phyloP scores from a whole-genome alignment of 2,797 vertebrate species.

The Scomberomorus guttatus region DNA sequence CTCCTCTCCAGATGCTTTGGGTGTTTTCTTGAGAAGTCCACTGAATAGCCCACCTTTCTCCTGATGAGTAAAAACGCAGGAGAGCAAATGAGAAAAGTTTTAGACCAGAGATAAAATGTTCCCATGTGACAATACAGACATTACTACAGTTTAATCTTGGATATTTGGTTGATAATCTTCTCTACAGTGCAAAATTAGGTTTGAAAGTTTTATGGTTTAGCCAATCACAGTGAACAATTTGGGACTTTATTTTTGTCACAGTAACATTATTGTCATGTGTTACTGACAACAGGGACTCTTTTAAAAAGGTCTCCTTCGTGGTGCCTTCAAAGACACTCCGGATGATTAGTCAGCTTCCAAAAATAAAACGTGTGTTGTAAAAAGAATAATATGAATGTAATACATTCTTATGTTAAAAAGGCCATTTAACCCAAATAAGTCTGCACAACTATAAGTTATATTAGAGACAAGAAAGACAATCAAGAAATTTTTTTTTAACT shows the following conservation, averaged over 20 bases:
- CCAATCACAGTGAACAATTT: neutral
- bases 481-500: no score
- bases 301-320: neutral
- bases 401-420: no score
- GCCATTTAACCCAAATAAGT: no score
- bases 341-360: no score
- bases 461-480: no score
- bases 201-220: neutral
- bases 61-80: conserved; percentile 22
- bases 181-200: neutral
- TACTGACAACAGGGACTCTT: no score
- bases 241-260: neutral
- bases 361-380: no score
- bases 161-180: neutral
- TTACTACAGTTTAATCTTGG: neutral
- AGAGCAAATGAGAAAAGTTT: neutral
- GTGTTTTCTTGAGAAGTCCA: conserved; percentile 60
- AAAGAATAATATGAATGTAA: no score
- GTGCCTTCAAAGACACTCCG: neutral
- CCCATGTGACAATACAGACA: neutral
- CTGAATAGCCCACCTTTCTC: conserved; percentile 66
- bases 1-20: conserved; percentile 53
- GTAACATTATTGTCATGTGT: neutral
- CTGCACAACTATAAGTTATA: no score
- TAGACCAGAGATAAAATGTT: neutral